Evolutionary conservation across 2,113 vertebrate species (phyloP).

Genomic region (Collichthys lucidus): DNA sequence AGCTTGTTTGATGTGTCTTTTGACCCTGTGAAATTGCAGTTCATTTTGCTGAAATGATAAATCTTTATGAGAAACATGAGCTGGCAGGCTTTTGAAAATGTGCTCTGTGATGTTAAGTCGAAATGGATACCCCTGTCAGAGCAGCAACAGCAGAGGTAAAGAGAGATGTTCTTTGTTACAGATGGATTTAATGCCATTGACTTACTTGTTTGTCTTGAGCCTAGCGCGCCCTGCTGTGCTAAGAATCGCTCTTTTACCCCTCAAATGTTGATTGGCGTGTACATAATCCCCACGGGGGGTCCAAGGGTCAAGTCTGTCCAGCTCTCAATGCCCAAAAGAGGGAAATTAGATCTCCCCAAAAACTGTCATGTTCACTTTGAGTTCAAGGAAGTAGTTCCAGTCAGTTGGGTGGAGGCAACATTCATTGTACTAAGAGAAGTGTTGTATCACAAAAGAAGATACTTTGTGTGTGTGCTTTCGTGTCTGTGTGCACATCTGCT

Average conservation of each 20-base stretch:
- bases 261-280: no score
- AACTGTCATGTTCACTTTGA: no score
- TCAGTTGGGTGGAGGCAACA: no score
- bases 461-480: no score
- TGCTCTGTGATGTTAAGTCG: conserved; percentile 60
- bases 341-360: no score
- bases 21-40: conserved; percentile 62
- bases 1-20: conserved; percentile 66
- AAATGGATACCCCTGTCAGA: conserved; percentile 54
- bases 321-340: no score
- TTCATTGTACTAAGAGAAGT: no score
- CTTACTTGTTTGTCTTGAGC: conserved; percentile 12
- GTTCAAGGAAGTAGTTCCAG: no score
- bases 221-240: not conserved
- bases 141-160: conserved; percentile 26
- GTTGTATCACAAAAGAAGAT: no score
- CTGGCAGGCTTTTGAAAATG: conserved; percentile 61
- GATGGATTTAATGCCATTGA: conserved; percentile 7
- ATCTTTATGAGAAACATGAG: conserved; percentile 69
- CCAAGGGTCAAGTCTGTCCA: no score
- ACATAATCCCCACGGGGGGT: no score
- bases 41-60: conserved; percentile 55
- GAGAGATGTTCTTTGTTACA: conserved; percentile 43
- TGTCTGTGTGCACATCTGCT: no score
- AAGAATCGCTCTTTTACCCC: not conserved